Conservation (phyloP, 2,113 vertebrate genomes). For the Corvus cornix region DNA sequence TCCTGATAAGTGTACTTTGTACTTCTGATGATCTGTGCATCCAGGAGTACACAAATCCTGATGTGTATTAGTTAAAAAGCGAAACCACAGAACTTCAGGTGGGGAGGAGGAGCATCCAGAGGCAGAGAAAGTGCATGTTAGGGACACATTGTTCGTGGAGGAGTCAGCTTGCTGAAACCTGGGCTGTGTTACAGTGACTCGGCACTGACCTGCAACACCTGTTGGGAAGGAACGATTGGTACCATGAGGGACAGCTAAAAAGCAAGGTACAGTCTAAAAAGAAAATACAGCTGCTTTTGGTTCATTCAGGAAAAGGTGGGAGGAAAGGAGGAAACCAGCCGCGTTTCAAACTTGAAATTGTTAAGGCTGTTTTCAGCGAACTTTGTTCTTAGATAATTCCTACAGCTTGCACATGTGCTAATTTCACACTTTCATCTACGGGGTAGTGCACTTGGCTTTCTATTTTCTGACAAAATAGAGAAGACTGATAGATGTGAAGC, state of each 20-base stretch:
- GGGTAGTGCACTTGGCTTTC: neutral
- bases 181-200: slow-evolving; percentile 56
- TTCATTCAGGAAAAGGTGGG: neutral
- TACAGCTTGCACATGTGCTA: neutral
- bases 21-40: slow-evolving; percentile 33
- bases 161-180: slow-evolving; percentile 13
- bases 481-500: neutral
- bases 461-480: neutral
- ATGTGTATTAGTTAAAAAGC: neutral
- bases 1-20: neutral
- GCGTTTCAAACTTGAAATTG: neutral
- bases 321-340: neutral
- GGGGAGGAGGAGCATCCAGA: neutral
- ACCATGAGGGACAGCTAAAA: neutral
- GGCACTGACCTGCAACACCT: slow-evolving; percentile 52
- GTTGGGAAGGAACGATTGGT: neutral
- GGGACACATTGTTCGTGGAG: neutral
- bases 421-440: neutral
- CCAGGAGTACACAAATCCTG: slow-evolving; percentile 41
- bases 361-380: neutral
- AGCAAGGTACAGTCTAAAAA: neutral
- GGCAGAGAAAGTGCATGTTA: slow-evolving; percentile 54
- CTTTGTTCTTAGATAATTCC: neutral
- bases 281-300: neutral
- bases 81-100: slow-evolving; percentile 70